Evolutionary conservation across 2,113 vertebrate genomes (phyloP), one percentile per base, ranked within the genome.

Genomic region (Tenebrosternarchus preto): DNA sequence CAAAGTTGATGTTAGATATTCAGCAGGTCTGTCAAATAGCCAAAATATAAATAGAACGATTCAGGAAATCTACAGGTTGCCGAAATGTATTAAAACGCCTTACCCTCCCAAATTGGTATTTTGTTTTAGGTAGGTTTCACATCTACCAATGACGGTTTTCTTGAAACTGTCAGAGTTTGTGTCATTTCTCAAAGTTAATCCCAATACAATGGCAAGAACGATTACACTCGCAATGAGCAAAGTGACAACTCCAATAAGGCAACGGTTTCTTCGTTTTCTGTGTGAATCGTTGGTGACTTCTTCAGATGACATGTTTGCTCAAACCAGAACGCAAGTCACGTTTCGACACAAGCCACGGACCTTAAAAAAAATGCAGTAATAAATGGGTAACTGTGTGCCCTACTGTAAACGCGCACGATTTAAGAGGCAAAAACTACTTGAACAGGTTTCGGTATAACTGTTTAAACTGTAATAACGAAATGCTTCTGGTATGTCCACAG

Each of bases 91-190:
- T 6, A 66, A 4, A 63, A 12, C 3, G 0, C 19, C 33, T 80
- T 74, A 75, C 79, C 79, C 36, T 9, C 19, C 0, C 27, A n/a
- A 19, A 11, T 43, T 5, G 1, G 0, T 4, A 7, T 74, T 2
- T 27, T 75, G 0, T 7, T 46, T 43, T 6, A 75, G 11, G 15
- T 46, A 80, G 4, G 8, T 59, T 56, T 74, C 4, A 59, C 79
- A 80, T 46, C 50, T 67, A 4, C 36, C n/a, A 16, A 80, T 31
- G 20, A 80, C 79, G 19, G 9, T 20, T 1, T 46, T 31, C 50
- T 27, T 73, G 1, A 80, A 25, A 5, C 16, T 43, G 7, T 69
- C 17, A 5, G 24, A 46, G 8, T 11, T 12, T 33, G 19, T 5
- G 0, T 36, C 20, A 29, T 3, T n/a, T 55, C 29, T 27, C 53